phyloP scores from a whole-genome alignment of 1,140 invertebrate species.

The Drosophila pseudoobscura region DNA sequence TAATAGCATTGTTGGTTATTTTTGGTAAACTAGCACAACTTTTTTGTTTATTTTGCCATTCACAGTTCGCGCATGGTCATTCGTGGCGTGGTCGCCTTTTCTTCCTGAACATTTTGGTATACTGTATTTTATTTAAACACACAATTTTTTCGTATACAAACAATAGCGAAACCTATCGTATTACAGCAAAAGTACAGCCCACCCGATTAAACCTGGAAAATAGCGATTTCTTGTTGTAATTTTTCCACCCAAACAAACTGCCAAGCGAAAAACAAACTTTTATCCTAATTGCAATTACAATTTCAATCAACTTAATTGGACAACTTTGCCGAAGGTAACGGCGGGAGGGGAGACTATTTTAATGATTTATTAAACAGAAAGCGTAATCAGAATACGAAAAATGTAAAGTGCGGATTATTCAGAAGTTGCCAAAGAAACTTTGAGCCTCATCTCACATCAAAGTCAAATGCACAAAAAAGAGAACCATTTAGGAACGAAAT shows the following conservation, averaged over 20 bases:
- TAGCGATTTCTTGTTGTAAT: too few species aligned
- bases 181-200: too few species aligned
- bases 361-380: constrained; percentile 33
- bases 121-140: too few species aligned
- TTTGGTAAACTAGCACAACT: too few species aligned
- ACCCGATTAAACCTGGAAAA: too few species aligned
- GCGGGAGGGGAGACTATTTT: constrained; percentile 2
- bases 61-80: too few species aligned
- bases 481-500: constrained; percentile 1
- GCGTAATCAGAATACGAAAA: constrained; percentile 13
- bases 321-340: constrained; percentile 26
- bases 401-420: constrained; percentile 13
- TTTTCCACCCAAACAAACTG: constrained; percentile 22
- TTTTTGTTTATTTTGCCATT: too few species aligned
- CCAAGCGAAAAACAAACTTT: constrained; percentile 34
- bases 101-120: too few species aligned
- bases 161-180: too few species aligned
- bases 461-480: constrained; percentile 1
- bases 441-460: constrained; percentile 21
- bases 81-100: too few species aligned
- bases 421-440: constrained; percentile 13
- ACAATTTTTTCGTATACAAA: too few species aligned
- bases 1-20: too few species aligned
- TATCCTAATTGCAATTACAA: constrained; percentile 59
- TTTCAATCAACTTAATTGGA: constrained; percentile 71